Base-by-base conservation (phyloP, 2,888 invertebrate genomes). In the Sminthurinus aureus region DNA sequence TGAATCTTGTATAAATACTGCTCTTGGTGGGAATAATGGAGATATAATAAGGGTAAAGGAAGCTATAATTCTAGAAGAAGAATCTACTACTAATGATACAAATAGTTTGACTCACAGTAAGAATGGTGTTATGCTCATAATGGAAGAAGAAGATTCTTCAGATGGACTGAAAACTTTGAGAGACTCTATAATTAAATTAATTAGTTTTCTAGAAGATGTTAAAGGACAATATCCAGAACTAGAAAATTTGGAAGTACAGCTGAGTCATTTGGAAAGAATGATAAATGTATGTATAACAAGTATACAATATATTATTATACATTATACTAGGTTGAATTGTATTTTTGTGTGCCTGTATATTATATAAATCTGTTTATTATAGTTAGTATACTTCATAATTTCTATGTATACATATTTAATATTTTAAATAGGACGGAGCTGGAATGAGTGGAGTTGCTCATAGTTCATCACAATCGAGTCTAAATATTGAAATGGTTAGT, bases 401-500 rank as follows among this genome's bases (percentile, higher is more conserved):
- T 12, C n/a, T 20, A 69, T 69, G 4, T 69, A 20, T 69, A 38
- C 38, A 38, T 38, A n/a, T 58, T 66, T 66, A n/a, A 26, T 22
- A 9, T 52, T 78, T 13, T 18, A 22, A 26, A 38, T 38, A 82
- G 82, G 82, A 82, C 52, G 82, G 82, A 50, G 78, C 82, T 66
- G 58, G 38, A 38, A 38, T 38, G 3, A 6, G 38, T 38, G 38
- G 38, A 38, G 83, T 83, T 24, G 73, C 24, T 11, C 64, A 80
- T 18, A 75, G 76, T 4, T 84, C 84, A 1, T 91, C 91, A 78
- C 90, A 90, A 86, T 90, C 91, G 84, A 91, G 91, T 88, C 89
- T 91, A 79, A 91, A 91, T 73, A 91, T 92, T 85, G 91, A 91
- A 89, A 90, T 90, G 85, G n/a, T n/a, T n/a, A n/a, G n/a, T n/a